These are phyloP conservation scores for Ips typographus DNA, from an alignment of 1,140 invertebrate species.

Conservation along the genomic window DNA sequence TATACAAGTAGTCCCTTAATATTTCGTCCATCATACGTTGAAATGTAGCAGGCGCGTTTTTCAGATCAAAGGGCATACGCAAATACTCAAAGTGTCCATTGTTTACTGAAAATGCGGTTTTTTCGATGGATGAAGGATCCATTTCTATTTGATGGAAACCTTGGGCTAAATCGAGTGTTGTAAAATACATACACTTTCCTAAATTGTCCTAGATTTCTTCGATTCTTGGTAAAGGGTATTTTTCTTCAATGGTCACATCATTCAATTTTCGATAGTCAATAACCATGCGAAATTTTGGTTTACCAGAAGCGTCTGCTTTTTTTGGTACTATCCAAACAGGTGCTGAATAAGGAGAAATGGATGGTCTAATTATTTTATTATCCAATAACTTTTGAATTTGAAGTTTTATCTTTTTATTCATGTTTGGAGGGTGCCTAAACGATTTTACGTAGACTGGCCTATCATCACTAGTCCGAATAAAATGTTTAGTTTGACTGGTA, in stretches of 20 bases:
- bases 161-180: conserved; percentile 54
- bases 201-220: conserved; percentile 55
- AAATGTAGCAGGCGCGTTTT: conserved; percentile 53
- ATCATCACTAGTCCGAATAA: conserved; percentile 11
- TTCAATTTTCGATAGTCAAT: conserved; percentile 54
- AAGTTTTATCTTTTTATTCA: too few relatives aligned
- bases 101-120: conserved; percentile 54
- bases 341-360: conserved; percentile 43
- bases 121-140: conserved; percentile 46
- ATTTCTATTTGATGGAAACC: conserved; percentile 57
- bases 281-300: conserved; percentile 50
- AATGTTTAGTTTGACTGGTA: conserved; percentile 25
- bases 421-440: too few relatives aligned
- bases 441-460: conserved; percentile 5
- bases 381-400: conserved; percentile 41
- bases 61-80: conserved; percentile 53
- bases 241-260: conserved; percentile 51
- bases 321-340: conserved; percentile 49
- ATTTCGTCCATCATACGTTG: conserved; percentile 52
- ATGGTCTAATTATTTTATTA: conserved; percentile 46
- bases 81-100: conserved; percentile 51
- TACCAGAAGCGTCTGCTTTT: conserved; percentile 46
- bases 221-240: conserved; percentile 58
- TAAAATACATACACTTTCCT: conserved; percentile 54
- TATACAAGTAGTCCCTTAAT: conserved; percentile 41